Conservation (phyloP, 2,888 invertebrate species). For the Xylocampa areola region DNA sequence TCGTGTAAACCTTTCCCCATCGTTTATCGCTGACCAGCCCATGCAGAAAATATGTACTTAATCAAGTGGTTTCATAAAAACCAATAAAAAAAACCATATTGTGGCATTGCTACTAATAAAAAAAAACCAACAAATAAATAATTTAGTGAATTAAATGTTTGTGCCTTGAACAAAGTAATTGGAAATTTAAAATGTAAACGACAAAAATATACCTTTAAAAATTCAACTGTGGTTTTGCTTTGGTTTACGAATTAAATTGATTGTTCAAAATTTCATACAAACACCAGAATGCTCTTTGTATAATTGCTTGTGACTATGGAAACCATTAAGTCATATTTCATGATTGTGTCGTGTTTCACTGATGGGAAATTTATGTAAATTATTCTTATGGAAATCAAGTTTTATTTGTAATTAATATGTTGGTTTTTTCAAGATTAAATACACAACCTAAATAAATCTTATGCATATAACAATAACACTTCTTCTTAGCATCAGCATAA, state of each 20-base stretch:
- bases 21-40: constrained; percentile 43
- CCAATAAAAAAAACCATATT: no score
- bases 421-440: background rate
- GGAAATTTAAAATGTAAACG: constrained; percentile 20
- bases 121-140: no score
- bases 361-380: constrained; percentile 39
- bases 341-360: constrained; percentile 34
- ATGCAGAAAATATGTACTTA: constrained; percentile 43
- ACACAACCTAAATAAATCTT: background rate
- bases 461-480: no score
- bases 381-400: constrained; percentile 40
- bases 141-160: no score
- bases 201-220: constrained; percentile 31
- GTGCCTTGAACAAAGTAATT: constrained; percentile 4
- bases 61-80: no score
- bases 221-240: constrained; percentile 48
- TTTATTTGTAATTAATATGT: constrained; percentile 24
- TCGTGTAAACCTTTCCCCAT: constrained; percentile 64
- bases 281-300: constrained; percentile 71
- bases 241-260: constrained; percentile 65
- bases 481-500: no score
- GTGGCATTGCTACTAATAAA: no score
- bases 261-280: constrained; percentile 64
- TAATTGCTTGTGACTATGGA: constrained; percentile 67
- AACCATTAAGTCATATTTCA: constrained; percentile 53